These are phyloP conservation scores for Esox masquinongy DNA, from an alignment of 2,797 vertebrate genomes.

Conservation along the genomic window DNA sequence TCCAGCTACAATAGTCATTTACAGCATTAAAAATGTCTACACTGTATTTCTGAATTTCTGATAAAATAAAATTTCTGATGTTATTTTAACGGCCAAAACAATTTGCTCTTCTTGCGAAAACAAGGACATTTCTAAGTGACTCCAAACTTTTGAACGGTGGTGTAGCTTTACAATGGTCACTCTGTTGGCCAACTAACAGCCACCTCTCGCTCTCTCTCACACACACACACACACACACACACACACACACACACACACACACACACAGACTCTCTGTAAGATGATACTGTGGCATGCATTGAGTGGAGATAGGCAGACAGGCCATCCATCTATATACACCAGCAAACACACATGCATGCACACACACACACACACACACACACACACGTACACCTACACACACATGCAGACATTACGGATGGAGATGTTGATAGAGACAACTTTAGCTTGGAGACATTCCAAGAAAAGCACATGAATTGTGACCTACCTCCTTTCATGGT, in stretches of 20 bases:
- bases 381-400: conserved; percentile 42
- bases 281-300: background rate
- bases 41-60: too few relatives aligned
- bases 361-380: conserved; percentile 38
- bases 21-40: too few relatives aligned
- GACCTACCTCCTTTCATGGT: background rate
- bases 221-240: background rate
- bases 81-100: too few relatives aligned
- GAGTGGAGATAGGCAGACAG: conserved; percentile 50
- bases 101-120: too few relatives aligned
- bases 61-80: too few relatives aligned
- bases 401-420: conserved; percentile 41
- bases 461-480: conserved; percentile 6
- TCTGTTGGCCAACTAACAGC: conserved; percentile 39
- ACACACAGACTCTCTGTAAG: conserved; percentile 23
- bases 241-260: conserved; percentile 15
- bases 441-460: conserved; percentile 5
- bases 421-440: conserved; percentile 21
- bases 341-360: background rate
- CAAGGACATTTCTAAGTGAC: too few relatives aligned
- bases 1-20: too few relatives aligned
- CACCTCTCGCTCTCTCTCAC: background rate
- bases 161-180: conserved; percentile 47
- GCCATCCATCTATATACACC: conserved; percentile 48
- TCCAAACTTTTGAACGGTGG: too few relatives aligned